Base-by-base conservation (phyloP, 2,888 invertebrate species). In the Enoplolaimus lenunculus region DNA sequence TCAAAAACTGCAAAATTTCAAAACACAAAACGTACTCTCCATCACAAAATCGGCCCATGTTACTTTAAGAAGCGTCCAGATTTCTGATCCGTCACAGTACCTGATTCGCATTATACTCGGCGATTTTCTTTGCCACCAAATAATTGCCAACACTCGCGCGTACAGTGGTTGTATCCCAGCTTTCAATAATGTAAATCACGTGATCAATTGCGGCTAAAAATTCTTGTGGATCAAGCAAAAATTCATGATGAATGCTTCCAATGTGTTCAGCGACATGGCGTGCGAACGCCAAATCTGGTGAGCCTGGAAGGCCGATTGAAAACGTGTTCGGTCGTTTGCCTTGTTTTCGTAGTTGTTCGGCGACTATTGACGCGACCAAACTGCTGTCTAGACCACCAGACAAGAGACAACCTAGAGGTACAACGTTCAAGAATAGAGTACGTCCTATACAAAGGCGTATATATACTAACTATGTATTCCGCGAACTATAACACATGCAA, bases 151-250 rank as follows among this genome's bases (percentile, higher is more conserved):
- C n/a, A 16, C 16, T 21, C n/a, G 57, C 57, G n/a, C 57, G 57
- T n/a, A 57, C 57, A 21, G 57, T 57, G 57, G 57, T 57, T 16
- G n/a, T 57, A n/a, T 57, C 57, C 16, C n/a, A 57, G n/a, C 57
- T 57, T n/a, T 57, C 57, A n/a, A 57, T 57, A n/a, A n/a, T n/a
- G 57, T 57, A 57, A n/a, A 57, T 57, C 16, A 57, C 57, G n/a
- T 57, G 16, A n/a, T 16, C 57, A 16, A 57, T 21, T 21, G 57
- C 57, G n/a, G n/a, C n/a, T n/a, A n/a, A n/a, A n/a, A n/a, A n/a
- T n/a, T n/a, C n/a, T n/a, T n/a, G n/a, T n/a, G n/a, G n/a, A n/a
- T n/a, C n/a, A n/a, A n/a, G n/a, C n/a, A n/a, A n/a, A n/a, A n/a
- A n/a, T n/a, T n/a, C n/a, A n/a, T n/a, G n/a, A n/a, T 16, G 16